Conservation (phyloP, 1,140 invertebrate genomes). For the Pentalonia nigronervosa region DNA sequence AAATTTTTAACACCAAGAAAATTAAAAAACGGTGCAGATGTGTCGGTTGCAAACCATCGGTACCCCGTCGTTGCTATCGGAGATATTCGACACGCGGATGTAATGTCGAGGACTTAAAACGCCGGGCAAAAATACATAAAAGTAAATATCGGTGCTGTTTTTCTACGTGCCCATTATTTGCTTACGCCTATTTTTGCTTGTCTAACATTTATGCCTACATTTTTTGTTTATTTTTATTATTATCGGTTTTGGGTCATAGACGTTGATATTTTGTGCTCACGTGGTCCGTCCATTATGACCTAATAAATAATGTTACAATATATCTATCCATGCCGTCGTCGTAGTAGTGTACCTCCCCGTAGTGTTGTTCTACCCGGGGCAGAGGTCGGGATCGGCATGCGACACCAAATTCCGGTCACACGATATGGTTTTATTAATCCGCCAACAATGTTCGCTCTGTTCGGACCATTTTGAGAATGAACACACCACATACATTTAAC, state of each 20-base stretch:
- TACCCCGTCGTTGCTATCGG: not conserved
- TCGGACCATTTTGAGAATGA: not conserved
- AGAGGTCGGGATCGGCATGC: not conserved
- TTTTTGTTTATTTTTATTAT: not conserved
- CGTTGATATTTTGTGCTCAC: slow-evolving; percentile 57
- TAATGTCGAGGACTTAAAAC: not conserved
- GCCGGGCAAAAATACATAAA: not conserved
- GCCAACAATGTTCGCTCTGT: too few relatives aligned
- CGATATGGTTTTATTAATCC: not conserved
- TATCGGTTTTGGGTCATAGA: slow-evolving; percentile 52
- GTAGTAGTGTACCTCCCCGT: not conserved
- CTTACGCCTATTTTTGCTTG: not conserved
- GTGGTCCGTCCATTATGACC: slow-evolving; percentile 57
- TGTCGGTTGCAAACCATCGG: not conserved
- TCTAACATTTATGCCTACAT: not conserved
- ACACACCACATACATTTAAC: too few relatives aligned
- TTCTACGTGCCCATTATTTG: not conserved
- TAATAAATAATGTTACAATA: slow-evolving; percentile 28
- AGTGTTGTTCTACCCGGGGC: not conserved
- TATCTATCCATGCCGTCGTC: not conserved
- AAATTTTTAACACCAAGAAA: not conserved
- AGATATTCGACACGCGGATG: slow-evolving; percentile 22
- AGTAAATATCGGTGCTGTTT: slow-evolving; percentile 27
- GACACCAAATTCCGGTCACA: not conserved
- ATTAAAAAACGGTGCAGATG: slow-evolving; percentile 46